A percentile compares a stretch with the other conserved stretches of the same genome.
These are phyloP conservation scores for Clarias gariepinus DNA, from an alignment of 2,113 vertebrate species.

Conservation along the genomic window DNA sequence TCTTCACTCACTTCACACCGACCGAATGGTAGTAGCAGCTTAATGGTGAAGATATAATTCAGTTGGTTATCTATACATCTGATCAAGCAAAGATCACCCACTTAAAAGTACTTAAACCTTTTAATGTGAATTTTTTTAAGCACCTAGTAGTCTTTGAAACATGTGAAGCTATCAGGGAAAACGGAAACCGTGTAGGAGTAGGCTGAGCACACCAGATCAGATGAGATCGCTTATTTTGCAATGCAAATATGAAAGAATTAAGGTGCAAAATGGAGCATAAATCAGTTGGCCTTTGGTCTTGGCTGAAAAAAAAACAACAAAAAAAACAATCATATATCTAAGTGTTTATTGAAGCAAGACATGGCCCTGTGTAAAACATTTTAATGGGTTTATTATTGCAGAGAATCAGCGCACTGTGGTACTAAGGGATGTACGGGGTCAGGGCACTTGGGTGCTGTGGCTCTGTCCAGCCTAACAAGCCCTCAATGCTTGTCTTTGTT, in stretches of 20 bases:
- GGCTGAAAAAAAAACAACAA: background rate
- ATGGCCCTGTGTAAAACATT: background rate
- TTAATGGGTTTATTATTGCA: slow-evolving; percentile 39
- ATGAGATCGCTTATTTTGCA: slow-evolving; percentile 18
- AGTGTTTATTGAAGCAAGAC: background rate
- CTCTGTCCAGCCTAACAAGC: slow-evolving; percentile 29
- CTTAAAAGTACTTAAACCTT: slow-evolving; percentile 38
- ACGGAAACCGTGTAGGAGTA: slow-evolving; percentile 2
- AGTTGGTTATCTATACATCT: too few relatives aligned
- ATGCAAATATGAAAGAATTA: slow-evolving; percentile 29
- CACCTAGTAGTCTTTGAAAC: slow-evolving; percentile 23
- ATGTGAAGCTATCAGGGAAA: slow-evolving; percentile 35
- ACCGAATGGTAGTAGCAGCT: too few relatives aligned
- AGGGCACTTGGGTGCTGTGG: slow-evolving; percentile 22
- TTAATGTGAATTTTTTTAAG: slow-evolving; percentile 29
- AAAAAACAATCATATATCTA: background rate
- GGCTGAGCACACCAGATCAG: background rate
- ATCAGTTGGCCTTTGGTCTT: slow-evolving; percentile 30
- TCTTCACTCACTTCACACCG: too few relatives aligned
- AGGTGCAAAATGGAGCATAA: slow-evolving; percentile 26
- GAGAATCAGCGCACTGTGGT: slow-evolving; percentile 34
- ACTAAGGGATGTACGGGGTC: slow-evolving; percentile 29
- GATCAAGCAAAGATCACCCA: too few relatives aligned
- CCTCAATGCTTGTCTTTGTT: slow-evolving; percentile 47
- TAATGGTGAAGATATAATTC: too few relatives aligned